Percentiles rank a stretch among this genome's conserved stretches.
Evolutionary conservation across 64 coral and sea anemone species (phyloP).

Genomic region (Montipora capricornis): DNA sequence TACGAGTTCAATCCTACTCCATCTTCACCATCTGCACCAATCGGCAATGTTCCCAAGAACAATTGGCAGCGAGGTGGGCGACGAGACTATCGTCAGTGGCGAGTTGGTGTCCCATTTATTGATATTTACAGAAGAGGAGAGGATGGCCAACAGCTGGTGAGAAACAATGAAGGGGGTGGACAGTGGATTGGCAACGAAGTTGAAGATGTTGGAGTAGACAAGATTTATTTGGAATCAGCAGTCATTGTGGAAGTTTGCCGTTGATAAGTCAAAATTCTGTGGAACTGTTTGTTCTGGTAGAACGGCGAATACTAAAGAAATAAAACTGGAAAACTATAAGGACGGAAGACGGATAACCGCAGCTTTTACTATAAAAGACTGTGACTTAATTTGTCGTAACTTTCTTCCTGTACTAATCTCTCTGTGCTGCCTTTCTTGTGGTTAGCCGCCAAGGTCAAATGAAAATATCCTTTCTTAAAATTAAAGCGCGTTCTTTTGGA

Average conservation of each 20-base stretch:
- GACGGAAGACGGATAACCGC: no score
- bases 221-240: conserved; percentile 43
- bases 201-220: conserved; percentile 40
- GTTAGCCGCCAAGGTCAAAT: no score
- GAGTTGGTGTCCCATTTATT: conserved; percentile 44
- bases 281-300: no score
- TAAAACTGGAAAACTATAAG: no score
- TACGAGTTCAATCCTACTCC: conserved; percentile 3
- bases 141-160: not conserved
- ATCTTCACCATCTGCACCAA: not conserved
- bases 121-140: conserved; percentile 2
- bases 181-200: conserved; percentile 13
- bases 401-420: no score
- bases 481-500: no score
- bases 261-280: no score
- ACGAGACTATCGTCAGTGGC: not conserved
- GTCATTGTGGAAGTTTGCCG: conserved; percentile 9
- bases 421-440: no score
- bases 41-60: not conserved
- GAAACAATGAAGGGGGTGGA: not conserved
- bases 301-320: no score
- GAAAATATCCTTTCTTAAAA: no score
- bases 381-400: no score
- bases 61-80: not conserved
- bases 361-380: no score